phyloP scores from a whole-genome alignment of 35 echinoderm and acorn worm species.

The Hemicentrotus pulcherrimus region DNA sequence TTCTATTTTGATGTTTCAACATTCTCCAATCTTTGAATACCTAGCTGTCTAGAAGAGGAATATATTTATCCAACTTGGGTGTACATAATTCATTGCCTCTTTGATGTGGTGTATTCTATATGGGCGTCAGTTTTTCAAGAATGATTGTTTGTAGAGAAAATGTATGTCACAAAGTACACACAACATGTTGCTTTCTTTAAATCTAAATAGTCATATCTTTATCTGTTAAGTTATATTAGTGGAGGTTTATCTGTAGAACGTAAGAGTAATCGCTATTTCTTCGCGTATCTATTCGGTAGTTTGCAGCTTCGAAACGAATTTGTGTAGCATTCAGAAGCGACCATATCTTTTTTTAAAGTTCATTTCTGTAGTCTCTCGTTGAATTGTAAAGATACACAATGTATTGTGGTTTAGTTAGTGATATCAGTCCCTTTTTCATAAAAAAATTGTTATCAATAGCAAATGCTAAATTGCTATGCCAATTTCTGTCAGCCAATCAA shows the following conservation, averaged over 20 bases:
- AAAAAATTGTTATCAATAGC: too few species aligned
- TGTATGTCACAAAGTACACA: neutral
- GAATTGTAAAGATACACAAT: too few species aligned
- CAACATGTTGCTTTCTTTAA: neutral
- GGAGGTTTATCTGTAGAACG: neutral
- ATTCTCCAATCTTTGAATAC: neutral
- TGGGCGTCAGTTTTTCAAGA: neutral
- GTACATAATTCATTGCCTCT: neutral
- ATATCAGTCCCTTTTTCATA: too few species aligned
- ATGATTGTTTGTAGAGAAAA: neutral
- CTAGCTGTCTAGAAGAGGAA: neutral
- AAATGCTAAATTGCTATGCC: too few species aligned
- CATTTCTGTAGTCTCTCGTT: too few species aligned
- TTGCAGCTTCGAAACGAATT: neutral
- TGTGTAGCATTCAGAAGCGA: neutral
- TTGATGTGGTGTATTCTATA: neutral
- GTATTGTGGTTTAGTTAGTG: too few species aligned
- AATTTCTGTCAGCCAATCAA: too few species aligned
- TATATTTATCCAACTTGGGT: conserved; percentile 1
- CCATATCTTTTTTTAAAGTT: neutral
- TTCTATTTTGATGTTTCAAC: conserved; percentile 6
- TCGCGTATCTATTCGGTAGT: neutral
- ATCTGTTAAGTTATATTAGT: neutral
- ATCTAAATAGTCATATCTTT: neutral
- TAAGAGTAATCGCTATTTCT: neutral